A percentile compares a stretch with the other conserved stretches of the same genome.
These are phyloP conservation scores for Acleris laterana DNA, from an alignment of 2,888 invertebrate genomes.

Conservation along the genomic window DNA sequence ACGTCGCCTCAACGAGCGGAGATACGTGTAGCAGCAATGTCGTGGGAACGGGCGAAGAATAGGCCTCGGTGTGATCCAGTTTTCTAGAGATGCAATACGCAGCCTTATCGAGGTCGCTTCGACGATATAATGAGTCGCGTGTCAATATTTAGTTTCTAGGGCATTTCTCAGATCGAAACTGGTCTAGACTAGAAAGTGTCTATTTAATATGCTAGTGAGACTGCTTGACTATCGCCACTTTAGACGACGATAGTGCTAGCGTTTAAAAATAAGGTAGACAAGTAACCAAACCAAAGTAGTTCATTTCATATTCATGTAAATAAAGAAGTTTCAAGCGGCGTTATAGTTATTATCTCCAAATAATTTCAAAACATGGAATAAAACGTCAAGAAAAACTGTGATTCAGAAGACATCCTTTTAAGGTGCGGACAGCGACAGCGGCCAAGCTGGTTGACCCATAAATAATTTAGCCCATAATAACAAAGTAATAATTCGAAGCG, in stretches of 20 bases:
- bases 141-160: constrained; percentile 73
- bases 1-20: constrained; percentile 67
- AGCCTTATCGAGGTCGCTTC: constrained; percentile 74
- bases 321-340: no score
- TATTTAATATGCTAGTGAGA: constrained; percentile 4
- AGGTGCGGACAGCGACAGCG: constrained; percentile 28
- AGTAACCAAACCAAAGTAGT: no score
- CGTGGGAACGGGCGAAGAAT: constrained; percentile 79
- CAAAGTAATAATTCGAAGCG: constrained; percentile 50
- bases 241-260: not conserved
- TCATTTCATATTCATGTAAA: no score
- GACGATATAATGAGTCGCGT: constrained; percentile 65
- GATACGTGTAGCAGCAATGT: constrained; percentile 65
- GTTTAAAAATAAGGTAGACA: no score
- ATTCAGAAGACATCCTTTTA: constrained; percentile 32
- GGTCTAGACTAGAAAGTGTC: constrained; percentile 50
- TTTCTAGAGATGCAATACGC: constrained; percentile 70
- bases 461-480: constrained; percentile 42
- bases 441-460: constrained; percentile 48
- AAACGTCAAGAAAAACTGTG: constrained; percentile 27
- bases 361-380: not conserved
- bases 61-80: constrained; percentile 72
- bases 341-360: not conserved
- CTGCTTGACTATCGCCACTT: constrained; percentile 19
- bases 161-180: constrained; percentile 52